A percentile compares a stretch with the other conserved stretches of the same genome.
Conservation (phyloP, 2,113 vertebrate genomes). For the Nycticryphes semicollaris region DNA sequence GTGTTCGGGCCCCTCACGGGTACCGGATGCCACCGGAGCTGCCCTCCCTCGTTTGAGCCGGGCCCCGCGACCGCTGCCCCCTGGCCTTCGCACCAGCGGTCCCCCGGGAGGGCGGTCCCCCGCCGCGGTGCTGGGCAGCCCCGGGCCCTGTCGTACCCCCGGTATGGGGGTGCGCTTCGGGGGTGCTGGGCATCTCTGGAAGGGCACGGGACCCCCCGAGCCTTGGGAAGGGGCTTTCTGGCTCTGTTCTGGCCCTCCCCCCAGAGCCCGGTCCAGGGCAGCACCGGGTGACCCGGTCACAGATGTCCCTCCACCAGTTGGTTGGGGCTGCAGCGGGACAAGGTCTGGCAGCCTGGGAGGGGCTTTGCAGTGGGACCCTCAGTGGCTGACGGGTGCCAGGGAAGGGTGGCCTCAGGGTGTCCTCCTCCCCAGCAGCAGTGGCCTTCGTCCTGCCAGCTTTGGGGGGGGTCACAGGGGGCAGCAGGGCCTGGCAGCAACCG, state of each 20-base stretch:
- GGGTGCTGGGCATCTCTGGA: neutral
- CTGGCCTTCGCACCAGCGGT: neutral
- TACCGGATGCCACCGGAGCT: neutral
- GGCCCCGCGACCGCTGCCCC: neutral
- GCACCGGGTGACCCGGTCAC: no score
- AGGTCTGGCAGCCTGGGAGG: neutral
- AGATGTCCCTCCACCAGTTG: no score
- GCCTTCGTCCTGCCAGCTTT: neutral
- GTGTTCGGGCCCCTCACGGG: neutral
- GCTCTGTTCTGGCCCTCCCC: neutral
- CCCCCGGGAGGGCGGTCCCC: neutral
- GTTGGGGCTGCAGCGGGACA: rapidly evolving
- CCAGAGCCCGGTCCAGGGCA: rapidly evolving
- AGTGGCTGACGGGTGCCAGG: rapidly evolving
- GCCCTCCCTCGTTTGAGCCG: neutral
- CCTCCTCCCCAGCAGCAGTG: no score
- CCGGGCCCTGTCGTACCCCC: neutral
- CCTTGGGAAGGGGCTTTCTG: neutral
- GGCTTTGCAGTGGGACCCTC: neutral
- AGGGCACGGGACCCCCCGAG: no score
- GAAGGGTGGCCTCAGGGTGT: no score
- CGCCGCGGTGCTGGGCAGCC: neutral
- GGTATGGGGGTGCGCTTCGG: neutral
- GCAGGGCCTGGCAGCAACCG: no score
- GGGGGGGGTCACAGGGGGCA: neutral